phyloP scores from a whole-genome alignment of 1,140 invertebrate species.

The Metaphire vulgaris region DNA sequence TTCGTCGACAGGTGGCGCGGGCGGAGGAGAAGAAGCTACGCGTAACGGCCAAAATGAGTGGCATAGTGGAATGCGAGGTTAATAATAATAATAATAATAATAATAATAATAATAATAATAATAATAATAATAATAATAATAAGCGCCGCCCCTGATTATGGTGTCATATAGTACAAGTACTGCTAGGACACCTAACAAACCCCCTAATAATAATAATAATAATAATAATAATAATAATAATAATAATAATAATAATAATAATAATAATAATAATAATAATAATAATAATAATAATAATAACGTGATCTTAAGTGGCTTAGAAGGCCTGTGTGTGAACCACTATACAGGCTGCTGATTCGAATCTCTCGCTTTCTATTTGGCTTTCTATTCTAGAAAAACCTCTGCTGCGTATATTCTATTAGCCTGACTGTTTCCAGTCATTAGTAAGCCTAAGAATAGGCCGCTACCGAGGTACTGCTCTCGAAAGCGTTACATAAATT shows the following conservation, averaged over 20 bases:
- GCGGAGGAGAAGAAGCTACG: background rate
- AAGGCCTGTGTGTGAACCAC: too few relatives aligned
- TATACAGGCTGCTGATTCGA: too few relatives aligned
- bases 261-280: too few relatives aligned
- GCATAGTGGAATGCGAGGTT: conserved; percentile 17
- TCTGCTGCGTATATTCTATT: too few relatives aligned
- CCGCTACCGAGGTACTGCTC: too few relatives aligned
- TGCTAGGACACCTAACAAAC: background rate
- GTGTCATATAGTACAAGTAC: background rate
- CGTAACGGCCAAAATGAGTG: conserved; percentile 10
- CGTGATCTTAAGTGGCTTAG: too few relatives aligned
- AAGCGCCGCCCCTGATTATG: background rate
- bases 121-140: background rate
- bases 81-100: background rate
- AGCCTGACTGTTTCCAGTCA: too few relatives aligned
- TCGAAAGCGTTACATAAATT: too few relatives aligned
- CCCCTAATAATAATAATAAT: background rate
- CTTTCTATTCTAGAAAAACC: too few relatives aligned
- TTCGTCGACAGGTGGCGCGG: conserved; percentile 5
- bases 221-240: background rate
- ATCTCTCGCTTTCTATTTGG: too few relatives aligned
- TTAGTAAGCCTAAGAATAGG: too few relatives aligned
- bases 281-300: too few relatives aligned
- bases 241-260: background rate
- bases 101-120: background rate